Percentiles rank a stretch among this genome's conserved stretches.
These are phyloP conservation scores for Spermophilus dauricus DNA, from an alignment of 2,113 vertebrate genomes.

Conservation along the genomic window DNA sequence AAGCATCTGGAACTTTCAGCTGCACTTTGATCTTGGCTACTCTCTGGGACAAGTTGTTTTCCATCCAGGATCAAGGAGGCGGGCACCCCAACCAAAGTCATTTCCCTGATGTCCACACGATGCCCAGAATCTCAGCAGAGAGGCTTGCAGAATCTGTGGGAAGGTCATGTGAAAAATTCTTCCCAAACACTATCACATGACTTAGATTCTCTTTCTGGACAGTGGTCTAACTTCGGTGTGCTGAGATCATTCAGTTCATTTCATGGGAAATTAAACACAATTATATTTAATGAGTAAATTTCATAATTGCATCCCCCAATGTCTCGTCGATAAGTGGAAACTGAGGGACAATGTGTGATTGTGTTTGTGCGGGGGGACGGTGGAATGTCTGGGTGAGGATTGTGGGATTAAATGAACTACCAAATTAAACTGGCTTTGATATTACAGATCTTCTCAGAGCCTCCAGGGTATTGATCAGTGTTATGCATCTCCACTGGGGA, in stretches of 20 bases:
- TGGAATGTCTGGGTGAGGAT: rapidly evolving
- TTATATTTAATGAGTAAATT: background rate
- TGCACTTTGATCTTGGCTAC: conserved; percentile 51
- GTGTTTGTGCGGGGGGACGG: background rate
- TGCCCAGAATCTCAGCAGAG: background rate
- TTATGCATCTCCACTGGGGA: background rate
- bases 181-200: background rate
- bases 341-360: background rate
- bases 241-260: background rate
- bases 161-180: background rate
- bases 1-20: conserved; percentile 72
- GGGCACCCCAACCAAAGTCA: background rate
- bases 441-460: background rate
- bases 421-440: background rate
- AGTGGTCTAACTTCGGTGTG: background rate
- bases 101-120: background rate
- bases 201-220: background rate
- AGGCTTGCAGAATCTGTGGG: background rate
- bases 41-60: conserved; percentile 54
- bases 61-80: conserved; percentile 34
- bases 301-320: background rate
- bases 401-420: background rate
- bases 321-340: background rate
- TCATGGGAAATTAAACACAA: background rate
- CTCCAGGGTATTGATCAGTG: background rate